Percentiles rank a stretch among this genome's conserved stretches.
These are phyloP conservation scores for Leucopsar rothschildi DNA, from an alignment of 2,113 vertebrate genomes.

Conservation along the genomic window DNA sequence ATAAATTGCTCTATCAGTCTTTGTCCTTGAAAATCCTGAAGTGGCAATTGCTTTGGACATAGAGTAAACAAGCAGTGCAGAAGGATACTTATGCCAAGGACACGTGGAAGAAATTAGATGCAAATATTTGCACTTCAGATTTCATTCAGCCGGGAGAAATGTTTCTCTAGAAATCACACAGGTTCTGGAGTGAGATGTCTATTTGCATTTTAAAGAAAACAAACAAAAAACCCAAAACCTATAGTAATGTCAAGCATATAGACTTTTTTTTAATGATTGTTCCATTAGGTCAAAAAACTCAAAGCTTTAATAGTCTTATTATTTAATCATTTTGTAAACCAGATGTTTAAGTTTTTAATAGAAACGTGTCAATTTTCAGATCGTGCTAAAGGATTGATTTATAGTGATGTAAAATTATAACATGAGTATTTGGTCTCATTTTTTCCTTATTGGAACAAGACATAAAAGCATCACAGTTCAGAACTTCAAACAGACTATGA, in stretches of 20 bases:
- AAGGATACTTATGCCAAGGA: slow-evolving; percentile 4
- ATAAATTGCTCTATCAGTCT: not conserved
- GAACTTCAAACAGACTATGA: not conserved
- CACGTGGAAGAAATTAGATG: slow-evolving; percentile 7
- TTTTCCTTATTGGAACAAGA: not conserved
- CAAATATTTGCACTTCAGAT: slow-evolving; percentile 32
- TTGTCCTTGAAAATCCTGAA: slow-evolving; percentile 27
- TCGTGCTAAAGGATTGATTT: not conserved
- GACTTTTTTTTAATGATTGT: not conserved
- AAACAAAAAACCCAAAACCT: not conserved
- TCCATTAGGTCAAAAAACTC: not conserved
- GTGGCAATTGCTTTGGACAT: slow-evolving; percentile 20
- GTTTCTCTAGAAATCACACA: not conserved
- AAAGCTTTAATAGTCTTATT: not conserved
- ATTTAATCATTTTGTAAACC: not conserved
- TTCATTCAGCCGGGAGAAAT: not conserved
- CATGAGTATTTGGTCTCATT: not conserved
- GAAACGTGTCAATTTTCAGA: not conserved
- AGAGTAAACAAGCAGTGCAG: not conserved
- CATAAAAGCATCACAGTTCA: not conserved
- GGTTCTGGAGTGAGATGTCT: not conserved
- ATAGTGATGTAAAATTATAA: not conserved
- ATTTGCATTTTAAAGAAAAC: not conserved
- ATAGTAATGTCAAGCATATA: not conserved
- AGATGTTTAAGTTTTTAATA: not conserved